Base-by-base conservation (phyloP, 2,888 invertebrate genomes). In the Pachymerium ferrugineum region DNA sequence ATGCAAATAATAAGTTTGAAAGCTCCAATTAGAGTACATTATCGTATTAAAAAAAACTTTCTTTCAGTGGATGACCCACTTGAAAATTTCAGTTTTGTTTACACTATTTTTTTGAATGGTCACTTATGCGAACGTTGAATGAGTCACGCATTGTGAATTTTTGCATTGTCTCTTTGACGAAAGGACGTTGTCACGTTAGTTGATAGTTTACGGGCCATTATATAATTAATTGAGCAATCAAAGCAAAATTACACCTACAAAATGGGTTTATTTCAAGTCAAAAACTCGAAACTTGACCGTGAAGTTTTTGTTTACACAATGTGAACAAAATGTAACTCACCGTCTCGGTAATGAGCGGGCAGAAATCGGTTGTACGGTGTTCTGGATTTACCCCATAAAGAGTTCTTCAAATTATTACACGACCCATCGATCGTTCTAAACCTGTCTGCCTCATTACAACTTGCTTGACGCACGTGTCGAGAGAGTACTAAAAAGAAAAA, bases 381-480 rank as follows among this genome's bases (percentile, higher is more conserved):
- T 33, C 67, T 67, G 6, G 73, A 73, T 73, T 73, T 73, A 14
- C 73, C 73, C 73, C 73, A 73, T 25, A 68, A 25, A 16, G 68
- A 6, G 67, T 73, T 73, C 10, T 73, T 73, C 28, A 73, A 31
- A 67, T 73, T 73, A n/a, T 73, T 73, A 33, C 73, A 73, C 22
- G 73, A 73, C 2, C 73, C 73, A 35, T 73, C 73, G 2, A 73
- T 67, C 2, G 73, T 68, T 28, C 73, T 67, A 35, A 73, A 73
- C 68, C 42, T 38, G 16, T 67, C 31, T n/a, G 73, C 67, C 19
- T 54, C 28, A n/a, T 67, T 29, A 28, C 73, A 73, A 25, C 38
- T 31, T 22, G 71, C 38, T 72, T 72, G 72, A 14, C 72, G 38
- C 33, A 47, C 54, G 19, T 72, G 72, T 1, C 72, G 72, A 29